Base-by-base conservation (phyloP, 2,888 invertebrate species). In the Hoplodrina blanda region DNA sequence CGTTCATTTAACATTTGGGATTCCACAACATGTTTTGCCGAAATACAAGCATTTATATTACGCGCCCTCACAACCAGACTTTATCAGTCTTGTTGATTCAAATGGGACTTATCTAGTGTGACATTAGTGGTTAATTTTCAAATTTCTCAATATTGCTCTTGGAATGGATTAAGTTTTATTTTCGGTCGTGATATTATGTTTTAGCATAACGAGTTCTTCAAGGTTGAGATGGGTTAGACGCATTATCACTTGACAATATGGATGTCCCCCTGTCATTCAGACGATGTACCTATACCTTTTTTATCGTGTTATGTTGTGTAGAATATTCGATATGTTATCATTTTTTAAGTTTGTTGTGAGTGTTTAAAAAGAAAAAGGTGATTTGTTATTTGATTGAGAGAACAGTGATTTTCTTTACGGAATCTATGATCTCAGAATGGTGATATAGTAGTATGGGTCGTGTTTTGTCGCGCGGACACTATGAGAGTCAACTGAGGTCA, bases 191-290 rank as follows among this genome's bases (percentile, higher is more conserved):
- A 89, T 93, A 89, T 90, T 89, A 87, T 84, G 81, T 89, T 93
- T 93, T 95, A 91, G 85, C 94, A 95, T 94, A 95, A 95, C 95
- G 66, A 85, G 95, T 95, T 94, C 75, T 84, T 88, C 93, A 93
- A 95, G 94, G 94, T 92, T 92, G 89, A 82, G 81, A 82, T 87
- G 81, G 86, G 83, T 85, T 81, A 88, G 86, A 86, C 86, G 84
- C 80, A 85, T 87, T 89, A 89, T 85, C 86, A 86, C 80, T 88
- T 78, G 85, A 89, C 85, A 85, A 85, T 90, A 90, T 88, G 85
- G 85, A 85, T 88, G 87, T 86, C 81, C 84, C 76, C 82, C 80
- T 83, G 82, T 84, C 84, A 87, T 87, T 84, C 83, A 84, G 78
- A 77, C 76, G 62, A 67, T 73, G 57, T 63, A n/a, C n/a, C n/a